Percentiles rank a stretch among this genome's conserved stretches.
These are phyloP conservation scores for Capra hircus DNA, from an alignment of 2,113 vertebrate genomes.

Conservation along the genomic window DNA sequence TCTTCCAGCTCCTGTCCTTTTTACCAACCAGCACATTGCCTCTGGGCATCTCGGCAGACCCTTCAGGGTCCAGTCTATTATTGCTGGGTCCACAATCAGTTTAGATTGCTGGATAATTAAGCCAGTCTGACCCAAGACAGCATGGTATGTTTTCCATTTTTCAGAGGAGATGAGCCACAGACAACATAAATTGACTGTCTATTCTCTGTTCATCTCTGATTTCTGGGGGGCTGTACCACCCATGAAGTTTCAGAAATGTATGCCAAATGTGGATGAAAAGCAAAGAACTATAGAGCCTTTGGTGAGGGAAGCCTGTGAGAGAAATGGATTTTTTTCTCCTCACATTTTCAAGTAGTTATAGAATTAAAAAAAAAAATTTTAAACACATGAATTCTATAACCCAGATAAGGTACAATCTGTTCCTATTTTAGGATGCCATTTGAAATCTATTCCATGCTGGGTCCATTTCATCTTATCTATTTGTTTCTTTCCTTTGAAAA, in stretches of 20 bases:
- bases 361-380: neutral
- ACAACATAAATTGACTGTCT: neutral
- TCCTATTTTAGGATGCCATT: conserved; percentile 17
- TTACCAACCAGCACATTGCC: neutral
- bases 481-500: conserved; percentile 40
- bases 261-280: neutral
- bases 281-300: neutral
- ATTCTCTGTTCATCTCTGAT: neutral
- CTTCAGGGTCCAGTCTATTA: too few species aligned
- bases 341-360: neutral
- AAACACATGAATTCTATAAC: neutral
- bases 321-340: neutral
- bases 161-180: neutral
- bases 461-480: neutral
- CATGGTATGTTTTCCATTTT: neutral
- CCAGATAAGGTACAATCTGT: neutral
- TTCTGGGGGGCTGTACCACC: neutral
- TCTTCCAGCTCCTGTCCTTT: neutral
- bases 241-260: neutral
- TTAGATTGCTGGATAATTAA: neutral
- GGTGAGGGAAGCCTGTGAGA: neutral
- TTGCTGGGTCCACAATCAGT: neutral
- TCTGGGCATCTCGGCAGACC: neutral
- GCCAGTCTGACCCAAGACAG: neutral
- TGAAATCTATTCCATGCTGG: neutral